Base-by-base conservation (phyloP, 2,797 vertebrate species). In the Echiichthys vipera region DNA sequence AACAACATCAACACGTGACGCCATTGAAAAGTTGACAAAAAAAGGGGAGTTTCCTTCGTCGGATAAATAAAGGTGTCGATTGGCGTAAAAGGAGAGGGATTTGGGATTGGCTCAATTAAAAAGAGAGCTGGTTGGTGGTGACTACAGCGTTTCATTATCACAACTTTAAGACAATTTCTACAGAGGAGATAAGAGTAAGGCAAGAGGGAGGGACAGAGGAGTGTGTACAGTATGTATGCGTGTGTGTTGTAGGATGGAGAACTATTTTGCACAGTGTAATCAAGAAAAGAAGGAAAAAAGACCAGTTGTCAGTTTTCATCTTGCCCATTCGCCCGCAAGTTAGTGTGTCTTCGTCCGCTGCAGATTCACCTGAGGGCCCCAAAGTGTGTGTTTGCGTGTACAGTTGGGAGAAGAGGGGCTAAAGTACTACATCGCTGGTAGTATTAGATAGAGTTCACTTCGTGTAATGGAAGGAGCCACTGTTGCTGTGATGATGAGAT, bases 1-100 rank as follows among this genome's bases (percentile, higher is more conserved):
- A 89, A 92, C 91, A 91, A 93, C 88, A 94, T 87, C 84, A 86
- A 91, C 83, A 91, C 92, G 67, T 73, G 89, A 95, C 90, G 71
- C 88, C 81, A 90, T 77, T 86, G 58, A 92, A 81, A 84, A 84
- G 74, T 83, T 73, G 71, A 46, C 77, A 71, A 84, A 88, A 89
- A 80, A 84, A 47, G 51, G 24, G n/a, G 6, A 1, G 13, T 29
- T 58, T 39, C 42, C 39, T 37, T 49, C 3, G n/a, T 9, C 37
- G 59, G 56, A 46, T 36, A 55, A 73, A 58, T 8, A 25, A 50
- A 50, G 69, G 49, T 66, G 42, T 22, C 20, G 49, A 75, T 50
- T 58, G 72, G 73, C 42, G 5, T 67, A 25, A 55, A 51, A 27
- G 63, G 64, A 62, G 64, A 47, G 20, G 56, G 42, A 34, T 15